Conservation (phyloP, 1,140 invertebrate species). For the Oncopeltus fasciatus region DNA sequence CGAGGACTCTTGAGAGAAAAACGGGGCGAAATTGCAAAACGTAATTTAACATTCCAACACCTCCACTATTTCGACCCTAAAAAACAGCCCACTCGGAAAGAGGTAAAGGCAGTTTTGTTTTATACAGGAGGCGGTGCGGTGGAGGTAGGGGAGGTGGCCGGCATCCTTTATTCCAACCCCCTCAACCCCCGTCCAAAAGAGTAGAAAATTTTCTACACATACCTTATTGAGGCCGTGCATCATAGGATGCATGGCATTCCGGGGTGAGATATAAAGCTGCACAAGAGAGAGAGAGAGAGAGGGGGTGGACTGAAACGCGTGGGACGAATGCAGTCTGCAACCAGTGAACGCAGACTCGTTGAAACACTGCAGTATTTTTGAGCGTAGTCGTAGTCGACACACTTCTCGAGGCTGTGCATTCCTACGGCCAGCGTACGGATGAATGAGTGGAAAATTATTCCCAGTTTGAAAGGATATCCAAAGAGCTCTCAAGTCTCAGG, state of each 20-base stretch:
- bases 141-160: not conserved
- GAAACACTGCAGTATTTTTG: too few species aligned
- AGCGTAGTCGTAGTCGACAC: too few species aligned
- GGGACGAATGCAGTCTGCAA: too few species aligned
- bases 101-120: not conserved
- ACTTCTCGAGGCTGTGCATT: too few species aligned
- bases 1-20: not conserved
- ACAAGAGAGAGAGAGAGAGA: too few species aligned
- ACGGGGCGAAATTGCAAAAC: not conserved
- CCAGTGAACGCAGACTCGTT: too few species aligned
- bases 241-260: too few species aligned
- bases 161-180: not conserved
- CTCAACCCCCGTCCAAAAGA: not conserved
- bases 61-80: not conserved
- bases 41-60: not conserved
- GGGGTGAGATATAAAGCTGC: too few species aligned
- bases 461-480: too few species aligned
- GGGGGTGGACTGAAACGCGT: too few species aligned
- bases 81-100: not conserved
- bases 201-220: not conserved
- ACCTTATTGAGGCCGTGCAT: not conserved
- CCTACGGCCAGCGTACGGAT: too few species aligned
- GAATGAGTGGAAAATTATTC: not conserved
- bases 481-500: too few species aligned
- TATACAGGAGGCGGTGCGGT: not conserved